phyloP scores from a whole-genome alignment of 2,113 vertebrate genomes.

The Galeopterus variegatus region DNA sequence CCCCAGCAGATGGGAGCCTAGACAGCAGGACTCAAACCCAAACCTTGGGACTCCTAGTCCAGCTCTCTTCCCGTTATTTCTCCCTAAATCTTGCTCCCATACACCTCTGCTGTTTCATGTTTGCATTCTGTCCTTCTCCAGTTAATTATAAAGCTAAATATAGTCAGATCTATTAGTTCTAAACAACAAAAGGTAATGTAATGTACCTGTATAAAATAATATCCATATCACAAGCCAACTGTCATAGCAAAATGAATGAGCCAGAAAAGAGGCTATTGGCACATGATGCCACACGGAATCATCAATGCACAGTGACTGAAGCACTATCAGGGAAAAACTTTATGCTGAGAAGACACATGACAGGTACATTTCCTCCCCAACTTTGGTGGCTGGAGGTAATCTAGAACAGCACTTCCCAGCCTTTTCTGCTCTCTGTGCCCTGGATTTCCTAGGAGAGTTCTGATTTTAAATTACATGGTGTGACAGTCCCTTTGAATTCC shows the following conservation, averaged over 20 bases:
- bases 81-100: background rate
- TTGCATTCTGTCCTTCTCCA: background rate
- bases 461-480: background rate
- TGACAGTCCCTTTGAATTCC: background rate
- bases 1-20: background rate
- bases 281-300: fast-evolving
- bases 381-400: background rate
- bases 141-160: constrained; percentile 46
- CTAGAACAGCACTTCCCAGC: background rate
- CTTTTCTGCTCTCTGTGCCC: background rate
- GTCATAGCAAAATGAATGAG: constrained; percentile 56
- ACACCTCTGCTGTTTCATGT: background rate
- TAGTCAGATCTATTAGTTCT: background rate
- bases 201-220: background rate
- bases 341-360: background rate
- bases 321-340: no score
- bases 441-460: background rate
- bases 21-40: background rate
- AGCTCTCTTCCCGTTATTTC: background rate
- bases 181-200: constrained; percentile 48
- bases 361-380: background rate
- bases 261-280: background rate
- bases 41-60: background rate
- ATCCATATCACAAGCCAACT: background rate
- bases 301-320: background rate